Percentiles rank a stretch among this genome's conserved stretches.
phyloP scores from a whole-genome alignment of 2,888 invertebrate species.

The Petrolisthes manimaculis region DNA sequence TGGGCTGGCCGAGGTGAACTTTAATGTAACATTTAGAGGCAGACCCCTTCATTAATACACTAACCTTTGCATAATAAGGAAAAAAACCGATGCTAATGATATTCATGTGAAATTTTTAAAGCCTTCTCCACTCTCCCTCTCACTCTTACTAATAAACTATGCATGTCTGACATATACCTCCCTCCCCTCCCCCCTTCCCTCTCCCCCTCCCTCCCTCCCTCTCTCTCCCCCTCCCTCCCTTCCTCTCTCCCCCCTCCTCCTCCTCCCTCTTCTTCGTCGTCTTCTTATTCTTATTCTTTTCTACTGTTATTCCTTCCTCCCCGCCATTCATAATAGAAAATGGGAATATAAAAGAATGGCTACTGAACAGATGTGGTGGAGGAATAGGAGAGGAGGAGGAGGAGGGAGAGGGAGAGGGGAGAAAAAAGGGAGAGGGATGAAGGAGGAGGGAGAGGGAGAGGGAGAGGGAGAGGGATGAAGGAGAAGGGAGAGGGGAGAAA shows the following conservation, averaged over 20 bases:
- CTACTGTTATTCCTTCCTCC: not conserved
- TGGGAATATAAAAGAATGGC: not conserved
- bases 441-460: conserved; percentile 1
- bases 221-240: not conserved
- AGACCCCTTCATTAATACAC: conserved; percentile 45
- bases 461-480: conserved; percentile 4
- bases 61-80: conserved; percentile 61
- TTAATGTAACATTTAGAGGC: conserved; percentile 51
- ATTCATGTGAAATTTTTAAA: conserved; percentile 29
- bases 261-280: conserved; percentile 4
- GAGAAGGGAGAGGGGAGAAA: not conserved
- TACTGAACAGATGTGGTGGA: conserved; percentile 2
- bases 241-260: not conserved
- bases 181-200: conserved; percentile 4
- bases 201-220: not conserved
- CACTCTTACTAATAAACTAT: not conserved
- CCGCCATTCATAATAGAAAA: not conserved
- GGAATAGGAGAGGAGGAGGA: not conserved
- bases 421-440: not conserved
- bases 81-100: conserved; percentile 35
- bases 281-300: not conserved
- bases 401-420: not conserved
- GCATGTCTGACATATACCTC: conserved; percentile 20
- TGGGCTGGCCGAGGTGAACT: conserved; percentile 32
- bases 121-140: not conserved